phyloP scores from a whole-genome alignment of 1,140 invertebrate species.

The Drosophila pachea region DNA sequence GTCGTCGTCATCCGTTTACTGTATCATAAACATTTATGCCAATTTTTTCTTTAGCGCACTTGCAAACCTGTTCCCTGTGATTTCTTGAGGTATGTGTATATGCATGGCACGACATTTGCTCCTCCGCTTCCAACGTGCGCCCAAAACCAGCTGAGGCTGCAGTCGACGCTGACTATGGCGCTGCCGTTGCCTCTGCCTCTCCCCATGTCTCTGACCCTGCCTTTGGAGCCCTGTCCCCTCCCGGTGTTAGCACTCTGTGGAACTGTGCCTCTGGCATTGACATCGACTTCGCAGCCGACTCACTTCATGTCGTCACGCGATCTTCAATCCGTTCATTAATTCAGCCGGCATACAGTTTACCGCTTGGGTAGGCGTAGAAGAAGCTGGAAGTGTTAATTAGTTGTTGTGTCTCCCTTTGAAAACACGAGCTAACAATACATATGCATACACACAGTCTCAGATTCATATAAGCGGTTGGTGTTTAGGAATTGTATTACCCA shows the following conservation, averaged over 20 bases:
- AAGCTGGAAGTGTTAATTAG: slow-evolving; percentile 76
- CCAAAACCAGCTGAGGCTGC: slow-evolving; percentile 23
- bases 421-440: background rate
- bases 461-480: slow-evolving; percentile 43
- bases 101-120: slow-evolving; percentile 74
- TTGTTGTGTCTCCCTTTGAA: slow-evolving; percentile 58
- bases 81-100: slow-evolving; percentile 61
- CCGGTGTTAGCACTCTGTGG: background rate
- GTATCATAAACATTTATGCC: slow-evolving; percentile 69
- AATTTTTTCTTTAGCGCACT: slow-evolving; percentile 49
- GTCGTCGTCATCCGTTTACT: slow-evolving; percentile 58
- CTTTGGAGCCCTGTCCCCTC: background rate
- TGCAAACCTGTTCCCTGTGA: slow-evolving; percentile 64
- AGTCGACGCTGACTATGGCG: slow-evolving; percentile 15
- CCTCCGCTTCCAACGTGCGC: slow-evolving; percentile 43
- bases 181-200: background rate
- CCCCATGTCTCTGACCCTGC: background rate
- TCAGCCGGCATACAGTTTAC: slow-evolving; percentile 68
- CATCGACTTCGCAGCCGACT: slow-evolving; percentile 35
- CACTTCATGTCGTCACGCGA: slow-evolving; percentile 74
- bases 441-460: background rate
- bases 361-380: slow-evolving; percentile 68
- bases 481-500: background rate
- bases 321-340: slow-evolving; percentile 74
- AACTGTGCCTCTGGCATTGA: slow-evolving; percentile 22